Base-by-base conservation (phyloP, 2,113 vertebrate species). In the Theropithecus gelada region DNA sequence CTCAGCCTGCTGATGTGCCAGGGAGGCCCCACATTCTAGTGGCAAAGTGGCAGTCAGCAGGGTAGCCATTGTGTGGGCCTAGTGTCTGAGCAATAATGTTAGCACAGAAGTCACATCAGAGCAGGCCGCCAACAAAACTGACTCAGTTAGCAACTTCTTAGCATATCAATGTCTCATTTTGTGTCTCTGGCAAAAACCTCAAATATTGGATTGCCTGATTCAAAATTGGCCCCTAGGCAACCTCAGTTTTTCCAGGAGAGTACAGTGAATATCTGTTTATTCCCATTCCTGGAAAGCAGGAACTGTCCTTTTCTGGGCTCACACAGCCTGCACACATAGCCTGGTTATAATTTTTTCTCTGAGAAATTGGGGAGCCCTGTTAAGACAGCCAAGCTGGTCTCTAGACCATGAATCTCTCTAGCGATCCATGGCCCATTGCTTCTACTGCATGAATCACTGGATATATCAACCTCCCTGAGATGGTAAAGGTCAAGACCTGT, bases 401-500 rank as follows among this genome's bases (percentile, higher is more conserved):
- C 64, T 45, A 80, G n/a, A 61, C 17, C 45, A 45, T 45, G 45
- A 45, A 45, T 45, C 45, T 45, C 45, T 45, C 16, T 79, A n/a
- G 35, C 85, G 8, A 55, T 81, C 83, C 18, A 8, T 0, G 32
- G 64, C 9, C 55, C 88, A 1, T 78, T 61, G 80, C 40, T 78
- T 88, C 45, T 38, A 18, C 17, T 6, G 6, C 0, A 18, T 45
- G 32, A 92, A 61, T 22, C 66, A 22, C 66, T 32, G 32, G 66
- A 66, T 57, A 68, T 35, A 55, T 40, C 85, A 64, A 83, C 82
- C 91, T 61, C 76, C 92, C 18, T 57, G 40, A 96, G 93, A 68
- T 94, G 38, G 11, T 83, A 92, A 93, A 96, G 30, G 97, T 97
- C 98, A 95, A 90, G 96, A 95, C 94, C 88, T 81, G 92, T 84